Conservation (phyloP, 2,113 vertebrate genomes). For the Bambusicola thoracicus region DNA sequence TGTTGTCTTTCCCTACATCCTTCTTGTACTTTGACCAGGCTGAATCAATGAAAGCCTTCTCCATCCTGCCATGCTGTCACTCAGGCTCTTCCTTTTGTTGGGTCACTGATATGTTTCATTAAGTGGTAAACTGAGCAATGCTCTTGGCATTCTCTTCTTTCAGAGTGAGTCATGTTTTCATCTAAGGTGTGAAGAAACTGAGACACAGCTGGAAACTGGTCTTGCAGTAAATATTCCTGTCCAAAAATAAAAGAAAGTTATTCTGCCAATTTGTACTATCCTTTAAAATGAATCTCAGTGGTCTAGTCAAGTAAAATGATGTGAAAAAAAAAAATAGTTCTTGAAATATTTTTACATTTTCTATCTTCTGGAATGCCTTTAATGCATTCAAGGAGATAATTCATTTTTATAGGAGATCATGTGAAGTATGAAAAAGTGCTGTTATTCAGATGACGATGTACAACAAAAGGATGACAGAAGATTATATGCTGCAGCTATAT, state of each 20-base stretch:
- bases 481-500: not conserved
- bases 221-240: not conserved
- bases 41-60: not conserved
- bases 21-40: not conserved
- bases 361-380: not conserved
- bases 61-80: not conserved
- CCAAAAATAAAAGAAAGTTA: not conserved
- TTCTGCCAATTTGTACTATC: not conserved
- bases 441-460: not conserved
- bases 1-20: not conserved
- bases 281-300: not conserved
- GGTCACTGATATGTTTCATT: accelerated
- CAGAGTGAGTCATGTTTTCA: not conserved
- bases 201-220: not conserved
- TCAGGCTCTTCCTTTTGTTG: not conserved
- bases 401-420: not conserved
- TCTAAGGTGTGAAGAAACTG: not conserved
- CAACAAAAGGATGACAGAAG: not conserved
- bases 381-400: not conserved
- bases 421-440: not conserved
- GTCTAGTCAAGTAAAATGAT: not conserved
- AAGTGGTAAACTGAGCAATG: not conserved
- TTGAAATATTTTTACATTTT: not conserved
- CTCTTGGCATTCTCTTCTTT: not conserved
- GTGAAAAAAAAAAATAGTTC: not conserved